Evolutionary conservation across 2,797 vertebrate species (phyloP), one percentile per base, ranked within the genome.

Genomic region (Heterohyrax brucei): DNA sequence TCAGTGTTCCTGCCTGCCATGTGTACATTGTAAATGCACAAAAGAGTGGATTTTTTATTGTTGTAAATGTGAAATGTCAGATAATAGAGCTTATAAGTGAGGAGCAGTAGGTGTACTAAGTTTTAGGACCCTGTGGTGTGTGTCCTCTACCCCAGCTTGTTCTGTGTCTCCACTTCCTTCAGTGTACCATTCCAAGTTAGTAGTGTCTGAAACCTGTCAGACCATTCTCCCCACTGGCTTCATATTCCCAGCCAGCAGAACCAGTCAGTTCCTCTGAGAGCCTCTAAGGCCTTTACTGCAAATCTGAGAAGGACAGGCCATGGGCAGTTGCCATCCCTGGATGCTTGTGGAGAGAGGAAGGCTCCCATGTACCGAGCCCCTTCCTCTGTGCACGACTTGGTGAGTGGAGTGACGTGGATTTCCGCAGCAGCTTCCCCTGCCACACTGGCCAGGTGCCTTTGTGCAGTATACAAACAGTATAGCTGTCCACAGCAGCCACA

Each of bases 401-500:
- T 64, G 87, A 86, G 50, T 46, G 77, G 81, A 87, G 39, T 26
- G 12, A 18, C 95, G 77, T 50, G 39, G 68, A 30, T 79, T 87
- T 91, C 62, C 30, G 44, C 3, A 9, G 44, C 56, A n/a, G n/a
- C 68, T 18, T 16, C 79, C 72, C 21, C 26, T 24, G 5, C 53
- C 87, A 79, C 61, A 30, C 89, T 64, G 90, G 72, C 87, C 64
- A 68, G 26, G 30, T 85, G 89, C 53, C 77, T 89, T 78, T 76
- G 39, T 68, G 22, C 48, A 9, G 64, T 16, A 78, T 19, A 64
- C 62, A 44, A 5, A 14, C 8, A 7, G 75, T 22, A 30, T 64
- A 84, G 0, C 39, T 3, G 28, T 61, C 19, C 70, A 33, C 50
- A n/a, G 87, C 1, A 2, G 72, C 30, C 90, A 48, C 64, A 33